Evolutionary conservation across 2,888 invertebrate genomes (phyloP).

Genomic region (Chrysolina haemoptera): DNA sequence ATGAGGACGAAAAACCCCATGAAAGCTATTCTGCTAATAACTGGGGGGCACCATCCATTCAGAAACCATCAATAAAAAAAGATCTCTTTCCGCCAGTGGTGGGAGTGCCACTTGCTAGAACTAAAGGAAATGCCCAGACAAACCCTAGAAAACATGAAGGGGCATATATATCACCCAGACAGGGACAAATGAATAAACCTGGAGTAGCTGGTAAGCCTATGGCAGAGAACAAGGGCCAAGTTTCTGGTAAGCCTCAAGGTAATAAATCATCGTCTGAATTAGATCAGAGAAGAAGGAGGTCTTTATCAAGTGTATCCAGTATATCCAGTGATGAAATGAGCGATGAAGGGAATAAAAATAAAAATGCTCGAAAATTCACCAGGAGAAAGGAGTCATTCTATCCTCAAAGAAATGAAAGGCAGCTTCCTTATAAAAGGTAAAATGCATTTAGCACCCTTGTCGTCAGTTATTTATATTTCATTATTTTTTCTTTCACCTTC

Average conservation of each 20-base stretch:
- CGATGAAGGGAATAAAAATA: conserved; percentile 55
- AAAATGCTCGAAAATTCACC: not conserved
- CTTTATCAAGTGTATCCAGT: conserved; percentile 72
- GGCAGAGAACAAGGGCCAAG: not conserved
- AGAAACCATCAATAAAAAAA: conserved; percentile 60
- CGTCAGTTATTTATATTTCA: no score
- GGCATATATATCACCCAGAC: conserved; percentile 31
- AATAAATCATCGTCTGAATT: not conserved
- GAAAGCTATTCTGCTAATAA: conserved; percentile 41
- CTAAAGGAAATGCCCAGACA: conserved; percentile 35
- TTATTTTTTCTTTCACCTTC: no score
- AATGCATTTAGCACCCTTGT: no score
- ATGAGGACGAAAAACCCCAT: conserved; percentile 49
- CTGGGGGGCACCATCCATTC: conserved; percentile 50
- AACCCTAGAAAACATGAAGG: conserved; percentile 41
- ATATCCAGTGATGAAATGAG: conserved; percentile 70
- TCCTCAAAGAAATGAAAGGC: conserved; percentile 33
- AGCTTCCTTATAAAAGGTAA: conserved; percentile 46
- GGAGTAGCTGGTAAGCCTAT: not conserved
- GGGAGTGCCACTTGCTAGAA: conserved; percentile 68
- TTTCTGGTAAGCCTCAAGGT: not conserved
- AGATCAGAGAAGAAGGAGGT: conserved; percentile 63
- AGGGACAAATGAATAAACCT: conserved; percentile 50
- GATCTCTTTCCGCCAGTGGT: conserved; percentile 75
- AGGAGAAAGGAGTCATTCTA: conserved; percentile 28